Evolutionary conservation across 2,113 vertebrate genomes (phyloP).

Genomic region (Urocitellus parryii): DNA sequence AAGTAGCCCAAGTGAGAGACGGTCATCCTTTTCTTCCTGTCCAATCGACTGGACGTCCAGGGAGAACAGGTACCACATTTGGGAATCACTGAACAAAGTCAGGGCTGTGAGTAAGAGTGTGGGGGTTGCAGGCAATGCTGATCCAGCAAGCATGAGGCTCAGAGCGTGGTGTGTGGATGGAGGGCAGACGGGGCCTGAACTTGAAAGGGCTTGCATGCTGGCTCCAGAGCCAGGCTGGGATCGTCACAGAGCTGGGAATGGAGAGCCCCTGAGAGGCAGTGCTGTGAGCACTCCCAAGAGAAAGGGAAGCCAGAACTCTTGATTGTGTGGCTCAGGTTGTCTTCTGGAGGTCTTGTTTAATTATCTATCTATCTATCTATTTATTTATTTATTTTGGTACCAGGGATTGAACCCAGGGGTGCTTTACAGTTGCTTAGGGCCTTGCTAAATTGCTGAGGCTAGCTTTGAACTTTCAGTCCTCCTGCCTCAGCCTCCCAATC

Average conservation of each 20-base stretch:
- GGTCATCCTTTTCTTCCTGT: not conserved
- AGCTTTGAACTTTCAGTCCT: not conserved
- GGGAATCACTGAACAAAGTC: not conserved
- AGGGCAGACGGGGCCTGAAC: not conserved
- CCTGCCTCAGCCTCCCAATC: not conserved
- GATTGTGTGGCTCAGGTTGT: not conserved
- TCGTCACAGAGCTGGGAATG: not conserved
- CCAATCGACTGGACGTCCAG: not conserved
- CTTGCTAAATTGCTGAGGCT: too few species aligned
- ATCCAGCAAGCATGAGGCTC: not conserved
- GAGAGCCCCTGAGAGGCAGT: not conserved
- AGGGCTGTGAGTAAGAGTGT: not conserved
- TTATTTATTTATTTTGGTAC: not conserved
- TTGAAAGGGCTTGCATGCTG: conserved; percentile 22
- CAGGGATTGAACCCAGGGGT: not conserved
- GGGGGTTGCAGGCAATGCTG: not conserved
- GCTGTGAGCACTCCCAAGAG: not conserved
- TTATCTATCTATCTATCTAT: too few species aligned
- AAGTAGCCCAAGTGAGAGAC: not conserved
- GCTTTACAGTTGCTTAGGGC: not conserved
- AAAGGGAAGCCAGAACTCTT: not conserved
- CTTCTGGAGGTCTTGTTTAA: conserved; percentile 5
- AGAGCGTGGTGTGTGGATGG: not conserved
- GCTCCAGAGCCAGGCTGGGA: not conserved
- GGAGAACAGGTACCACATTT: not conserved